Conservation (phyloP, 2,113 vertebrate genomes). For the Protomyctophum bolini region DNA sequence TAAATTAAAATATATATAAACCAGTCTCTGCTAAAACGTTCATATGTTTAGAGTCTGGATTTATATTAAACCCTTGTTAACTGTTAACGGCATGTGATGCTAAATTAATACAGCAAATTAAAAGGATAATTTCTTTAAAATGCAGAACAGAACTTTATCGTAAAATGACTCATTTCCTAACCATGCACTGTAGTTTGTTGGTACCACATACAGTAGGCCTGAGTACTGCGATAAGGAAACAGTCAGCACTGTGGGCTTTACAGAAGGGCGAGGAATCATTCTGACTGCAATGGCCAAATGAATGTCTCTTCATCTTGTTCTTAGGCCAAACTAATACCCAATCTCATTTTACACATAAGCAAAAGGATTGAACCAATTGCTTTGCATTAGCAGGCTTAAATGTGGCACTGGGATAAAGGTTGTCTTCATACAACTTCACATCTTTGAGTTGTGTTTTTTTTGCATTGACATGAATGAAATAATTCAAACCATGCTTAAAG, state of each 20-base stretch:
- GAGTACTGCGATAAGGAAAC: background rate
- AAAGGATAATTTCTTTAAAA: too few relatives aligned
- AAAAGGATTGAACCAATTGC: background rate
- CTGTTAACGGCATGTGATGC: too few relatives aligned
- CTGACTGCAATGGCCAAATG: conserved; percentile 29
- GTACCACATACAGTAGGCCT: background rate
- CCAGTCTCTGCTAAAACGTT: too few relatives aligned
- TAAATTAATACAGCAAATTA: too few relatives aligned
- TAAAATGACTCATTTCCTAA: too few relatives aligned
- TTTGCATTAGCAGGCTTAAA: conserved; percentile 11
- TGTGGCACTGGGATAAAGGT: background rate
- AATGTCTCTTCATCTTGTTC: background rate
- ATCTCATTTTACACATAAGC: conserved; percentile 7
- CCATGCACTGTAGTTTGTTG: too few relatives aligned
- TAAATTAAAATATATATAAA: too few relatives aligned
- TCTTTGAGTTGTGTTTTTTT: background rate
- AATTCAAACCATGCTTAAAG: conserved; percentile 19
- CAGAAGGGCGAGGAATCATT: conserved; percentile 28
- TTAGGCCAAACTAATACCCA: background rate
- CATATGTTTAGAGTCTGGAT: too few relatives aligned
- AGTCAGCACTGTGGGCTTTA: background rate
- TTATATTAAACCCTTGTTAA: too few relatives aligned
- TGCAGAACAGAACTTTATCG: too few relatives aligned
- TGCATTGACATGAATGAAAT: background rate
- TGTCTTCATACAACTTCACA: background rate